phyloP scores from a whole-genome alignment of 2,888 invertebrate species.

The Rhagonycha lutea region DNA sequence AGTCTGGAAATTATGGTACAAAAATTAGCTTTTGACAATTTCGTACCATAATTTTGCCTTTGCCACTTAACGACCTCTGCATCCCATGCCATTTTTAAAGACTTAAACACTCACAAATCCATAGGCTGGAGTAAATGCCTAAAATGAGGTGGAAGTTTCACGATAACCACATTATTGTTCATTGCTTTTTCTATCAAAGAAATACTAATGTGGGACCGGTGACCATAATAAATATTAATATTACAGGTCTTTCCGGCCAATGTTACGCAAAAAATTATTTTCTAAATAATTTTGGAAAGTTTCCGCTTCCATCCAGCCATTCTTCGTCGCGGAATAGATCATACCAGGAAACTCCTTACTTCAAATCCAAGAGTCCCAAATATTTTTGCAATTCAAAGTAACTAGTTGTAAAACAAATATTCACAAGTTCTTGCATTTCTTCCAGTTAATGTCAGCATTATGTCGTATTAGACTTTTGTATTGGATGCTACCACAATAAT shows the following conservation, averaged over 20 bases:
- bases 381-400: constrained; percentile 40
- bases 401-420: too few species aligned
- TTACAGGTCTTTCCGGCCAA: constrained; percentile 32
- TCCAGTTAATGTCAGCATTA: too few species aligned
- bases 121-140: constrained; percentile 39
- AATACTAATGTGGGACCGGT: constrained; percentile 36
- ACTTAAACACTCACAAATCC: constrained; percentile 39
- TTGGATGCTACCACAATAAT: too few species aligned
- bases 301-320: constrained; percentile 39
- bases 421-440: constrained; percentile 40
- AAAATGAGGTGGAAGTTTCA: constrained; percentile 38
- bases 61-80: constrained; percentile 14
- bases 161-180: constrained; percentile 31
- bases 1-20: constrained; percentile 8
- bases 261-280: constrained; percentile 27
- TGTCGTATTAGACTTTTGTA: too few species aligned
- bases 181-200: constrained; percentile 34
- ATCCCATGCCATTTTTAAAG: constrained; percentile 28
- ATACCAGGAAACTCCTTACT: constrained; percentile 33
- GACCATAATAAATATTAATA: constrained; percentile 42
- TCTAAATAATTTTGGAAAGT: constrained; percentile 38
- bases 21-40: constrained; percentile 14
- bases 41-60: constrained; percentile 17
- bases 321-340: constrained; percentile 39
- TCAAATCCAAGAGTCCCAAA: constrained; percentile 43